These are phyloP conservation scores for Casuarius casuarius DNA, from an alignment of 2,113 vertebrate species.

Conservation along the genomic window DNA sequence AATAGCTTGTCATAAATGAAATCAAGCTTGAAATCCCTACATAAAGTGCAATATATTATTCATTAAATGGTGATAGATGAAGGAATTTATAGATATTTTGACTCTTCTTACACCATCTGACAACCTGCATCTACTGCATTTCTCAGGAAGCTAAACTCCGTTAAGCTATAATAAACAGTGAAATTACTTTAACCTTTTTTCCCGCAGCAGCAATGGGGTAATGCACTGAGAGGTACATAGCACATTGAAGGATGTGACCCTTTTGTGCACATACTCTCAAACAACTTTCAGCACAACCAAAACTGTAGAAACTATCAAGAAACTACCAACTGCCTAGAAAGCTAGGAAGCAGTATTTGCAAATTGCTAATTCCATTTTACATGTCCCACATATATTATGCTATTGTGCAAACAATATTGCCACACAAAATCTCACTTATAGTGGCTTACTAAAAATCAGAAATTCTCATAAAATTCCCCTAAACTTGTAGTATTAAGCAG, in stretches of 20 bases:
- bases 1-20: constrained; percentile 8
- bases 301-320: neutral
- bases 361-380: neutral
- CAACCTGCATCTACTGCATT: neutral
- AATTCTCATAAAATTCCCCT: neutral
- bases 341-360: neutral
- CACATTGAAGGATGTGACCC: neutral
- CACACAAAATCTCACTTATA: neutral
- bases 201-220: neutral
- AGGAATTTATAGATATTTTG: neutral
- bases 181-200: neutral
- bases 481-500: neutral
- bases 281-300: neutral
- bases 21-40: constrained; percentile 21
- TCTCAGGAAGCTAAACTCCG: neutral
- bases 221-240: neutral
- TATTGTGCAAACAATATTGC: no score
- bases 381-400: neutral
- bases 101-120: neutral
- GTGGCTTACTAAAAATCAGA: neutral
- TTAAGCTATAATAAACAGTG: neutral
- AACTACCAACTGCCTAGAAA: neutral
- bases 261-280: neutral
- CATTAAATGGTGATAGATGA: constrained; percentile 16
- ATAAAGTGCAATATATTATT: neutral